A percentile compares a stretch with the other conserved stretches of the same genome.
These are phyloP conservation scores for Chrosomus eos DNA, from an alignment of 2,797 vertebrate species.

Conservation along the genomic window DNA sequence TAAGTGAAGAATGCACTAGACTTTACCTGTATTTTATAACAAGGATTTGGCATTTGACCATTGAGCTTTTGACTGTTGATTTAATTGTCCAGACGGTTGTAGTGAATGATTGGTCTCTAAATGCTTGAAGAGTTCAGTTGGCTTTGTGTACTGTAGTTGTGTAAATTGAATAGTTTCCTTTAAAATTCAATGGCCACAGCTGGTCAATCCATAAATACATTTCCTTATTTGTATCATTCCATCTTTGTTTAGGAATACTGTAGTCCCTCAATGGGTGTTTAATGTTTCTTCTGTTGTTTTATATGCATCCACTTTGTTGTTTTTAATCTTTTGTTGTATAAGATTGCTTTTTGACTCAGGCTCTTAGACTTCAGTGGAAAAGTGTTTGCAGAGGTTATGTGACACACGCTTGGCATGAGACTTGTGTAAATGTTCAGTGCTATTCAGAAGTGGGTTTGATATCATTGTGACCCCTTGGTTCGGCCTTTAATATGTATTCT, in stretches of 20 bases:
- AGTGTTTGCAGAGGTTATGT: slow-evolving; percentile 29
- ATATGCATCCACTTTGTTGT: slow-evolving; percentile 13
- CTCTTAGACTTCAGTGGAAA: slow-evolving; percentile 40
- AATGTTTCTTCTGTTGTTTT: slow-evolving; percentile 7
- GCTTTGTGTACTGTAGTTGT: slow-evolving; percentile 59
- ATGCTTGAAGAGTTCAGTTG: slow-evolving; percentile 61
- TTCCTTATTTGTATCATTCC: slow-evolving; percentile 37
- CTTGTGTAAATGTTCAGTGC: neutral
- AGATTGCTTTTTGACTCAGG: slow-evolving; percentile 17
- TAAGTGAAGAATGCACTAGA: neutral
- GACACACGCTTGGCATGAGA: neutral
- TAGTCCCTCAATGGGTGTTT: slow-evolving; percentile 1
- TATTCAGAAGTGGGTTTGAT: neutral
- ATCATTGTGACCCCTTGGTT: slow-evolving; percentile 26
- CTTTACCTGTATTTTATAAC: neutral
- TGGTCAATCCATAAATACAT: neutral
- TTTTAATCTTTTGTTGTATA: slow-evolving; percentile 13
- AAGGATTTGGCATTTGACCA: slow-evolving; percentile 23
- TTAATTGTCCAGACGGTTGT: slow-evolving; percentile 20
- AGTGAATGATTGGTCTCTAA: slow-evolving; percentile 60
- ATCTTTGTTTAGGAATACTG: neutral
- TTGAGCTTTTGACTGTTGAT: slow-evolving; percentile 45
- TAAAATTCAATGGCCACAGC: neutral
- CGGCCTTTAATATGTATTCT: slow-evolving; percentile 17
- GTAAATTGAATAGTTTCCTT: slow-evolving; percentile 6